Evolutionary conservation across 2,113 vertebrate species (phyloP).

Genomic region (Psophia crepitans): DNA sequence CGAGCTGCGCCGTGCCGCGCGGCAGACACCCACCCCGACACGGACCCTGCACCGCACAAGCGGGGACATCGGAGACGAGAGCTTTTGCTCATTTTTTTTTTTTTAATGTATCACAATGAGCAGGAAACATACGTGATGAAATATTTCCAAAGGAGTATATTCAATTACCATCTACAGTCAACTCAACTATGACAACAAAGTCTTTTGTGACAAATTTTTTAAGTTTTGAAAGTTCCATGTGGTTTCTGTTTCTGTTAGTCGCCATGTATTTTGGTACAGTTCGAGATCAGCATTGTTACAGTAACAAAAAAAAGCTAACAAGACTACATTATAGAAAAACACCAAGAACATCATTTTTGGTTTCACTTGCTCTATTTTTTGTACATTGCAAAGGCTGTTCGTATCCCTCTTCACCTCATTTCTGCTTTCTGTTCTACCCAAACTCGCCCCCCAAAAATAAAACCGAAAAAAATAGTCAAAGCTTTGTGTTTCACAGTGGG

Average conservation of each 20-base stretch:
- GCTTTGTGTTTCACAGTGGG: constrained; percentile 94
- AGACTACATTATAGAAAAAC: constrained; percentile 99
- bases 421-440: constrained; percentile 80
- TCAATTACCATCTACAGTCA: constrained; percentile 99
- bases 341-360: constrained; percentile 99
- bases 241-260: constrained; percentile 87
- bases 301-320: constrained; percentile 99
- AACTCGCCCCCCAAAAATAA: constrained; percentile 76
- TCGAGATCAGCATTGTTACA: constrained; percentile 99
- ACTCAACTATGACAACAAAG: constrained; percentile 99
- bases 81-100: constrained; percentile 96
- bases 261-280: constrained; percentile 99
- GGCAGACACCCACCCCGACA: neutral
- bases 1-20: neutral
- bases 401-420: constrained; percentile 85
- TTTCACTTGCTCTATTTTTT: constrained; percentile 99
- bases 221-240: constrained; percentile 94
- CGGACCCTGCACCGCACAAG: constrained; percentile 38
- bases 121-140: constrained; percentile 99
- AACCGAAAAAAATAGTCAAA: constrained; percentile 73
- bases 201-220: constrained; percentile 93
- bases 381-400: constrained; percentile 99
- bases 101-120: constrained; percentile 99
- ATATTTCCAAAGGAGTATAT: constrained; percentile 99
- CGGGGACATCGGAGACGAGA: constrained; percentile 63